Conservation (phyloP, 2,113 vertebrate genomes). For the Alectura lathami region DNA sequence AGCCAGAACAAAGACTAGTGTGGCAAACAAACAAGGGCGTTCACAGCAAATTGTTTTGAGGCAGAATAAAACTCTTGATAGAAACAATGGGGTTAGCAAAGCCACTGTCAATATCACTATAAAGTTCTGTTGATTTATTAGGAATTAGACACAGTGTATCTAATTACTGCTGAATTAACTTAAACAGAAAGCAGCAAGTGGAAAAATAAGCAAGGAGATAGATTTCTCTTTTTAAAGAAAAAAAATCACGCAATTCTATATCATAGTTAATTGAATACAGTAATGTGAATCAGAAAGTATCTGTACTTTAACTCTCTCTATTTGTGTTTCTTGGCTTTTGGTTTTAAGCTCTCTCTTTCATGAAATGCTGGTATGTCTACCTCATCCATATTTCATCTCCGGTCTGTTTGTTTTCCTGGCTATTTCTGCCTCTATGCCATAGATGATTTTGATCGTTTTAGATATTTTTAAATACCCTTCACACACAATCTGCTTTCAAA, state of each 20-base stretch:
- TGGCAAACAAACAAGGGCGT: slow-evolving; percentile 82
- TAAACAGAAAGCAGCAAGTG: slow-evolving; percentile 66
- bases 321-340: slow-evolving; percentile 44
- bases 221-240: slow-evolving; percentile 48
- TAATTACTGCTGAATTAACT: slow-evolving; percentile 69
- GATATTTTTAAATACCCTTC: slow-evolving; percentile 45
- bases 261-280: slow-evolving; percentile 52
- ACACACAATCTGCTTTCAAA: slow-evolving; percentile 56
- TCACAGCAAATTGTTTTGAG: slow-evolving; percentile 80
- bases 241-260: slow-evolving; percentile 22
- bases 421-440: slow-evolving; percentile 47
- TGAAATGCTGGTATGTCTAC: slow-evolving; percentile 13
- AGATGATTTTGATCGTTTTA: slow-evolving; percentile 60
- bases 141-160: slow-evolving; percentile 80
- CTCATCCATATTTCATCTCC: slow-evolving; percentile 60
- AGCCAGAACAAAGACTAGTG: slow-evolving; percentile 80
- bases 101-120: slow-evolving; percentile 78
- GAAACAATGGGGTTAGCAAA: slow-evolving; percentile 78
- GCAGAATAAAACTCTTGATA: slow-evolving; percentile 78
- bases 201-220: slow-evolving; percentile 63
- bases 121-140: slow-evolving; percentile 80
- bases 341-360: slow-evolving; percentile 34
- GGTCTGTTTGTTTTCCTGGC: slow-evolving; percentile 31
- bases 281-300: slow-evolving; percentile 21
- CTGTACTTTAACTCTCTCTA: slow-evolving; percentile 36